These are phyloP conservation scores for Myopa testacea DNA, from an alignment of 2,888 invertebrate species.

Conservation along the genomic window DNA sequence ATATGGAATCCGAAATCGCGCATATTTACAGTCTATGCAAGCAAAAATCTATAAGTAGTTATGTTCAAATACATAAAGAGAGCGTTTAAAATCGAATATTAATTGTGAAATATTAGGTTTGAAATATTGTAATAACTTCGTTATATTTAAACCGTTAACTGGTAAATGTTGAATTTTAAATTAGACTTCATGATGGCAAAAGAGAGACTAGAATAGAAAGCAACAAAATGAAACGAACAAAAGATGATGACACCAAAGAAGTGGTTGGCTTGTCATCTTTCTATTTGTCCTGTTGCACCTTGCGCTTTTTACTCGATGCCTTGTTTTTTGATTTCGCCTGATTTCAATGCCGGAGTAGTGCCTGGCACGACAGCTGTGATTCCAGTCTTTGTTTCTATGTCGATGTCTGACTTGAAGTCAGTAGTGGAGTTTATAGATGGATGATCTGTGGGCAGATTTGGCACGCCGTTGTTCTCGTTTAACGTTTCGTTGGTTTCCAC, in stretches of 20 bases:
- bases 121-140: constrained; percentile 32
- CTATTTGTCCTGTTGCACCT: constrained; percentile 75
- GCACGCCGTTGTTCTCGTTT: constrained; percentile 44
- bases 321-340: constrained; percentile 55
- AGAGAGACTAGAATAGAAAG: constrained; percentile 18
- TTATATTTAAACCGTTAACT: constrained; percentile 13
- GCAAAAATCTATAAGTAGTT: neutral
- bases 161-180: constrained; percentile 28
- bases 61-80: too few relatives aligned
- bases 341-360: constrained; percentile 43
- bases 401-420: constrained; percentile 57
- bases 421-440: constrained; percentile 51
- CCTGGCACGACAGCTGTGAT: constrained; percentile 34
- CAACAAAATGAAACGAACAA: constrained; percentile 34
- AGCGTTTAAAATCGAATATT: constrained; percentile 7
- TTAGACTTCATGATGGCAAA: constrained; percentile 20
- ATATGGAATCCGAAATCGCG: too few relatives aligned
- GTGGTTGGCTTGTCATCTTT: constrained; percentile 53
- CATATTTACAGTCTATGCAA: too few relatives aligned
- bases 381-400: constrained; percentile 52
- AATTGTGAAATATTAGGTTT: neutral
- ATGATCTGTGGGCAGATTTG: constrained; percentile 54
- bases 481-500: constrained; percentile 53
- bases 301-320: constrained; percentile 80
- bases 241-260: constrained; percentile 22